Percentiles rank a stretch among this genome's conserved stretches.
Conservation (phyloP, 2,113 vertebrate genomes). For the Ictalurus punctatus region DNA sequence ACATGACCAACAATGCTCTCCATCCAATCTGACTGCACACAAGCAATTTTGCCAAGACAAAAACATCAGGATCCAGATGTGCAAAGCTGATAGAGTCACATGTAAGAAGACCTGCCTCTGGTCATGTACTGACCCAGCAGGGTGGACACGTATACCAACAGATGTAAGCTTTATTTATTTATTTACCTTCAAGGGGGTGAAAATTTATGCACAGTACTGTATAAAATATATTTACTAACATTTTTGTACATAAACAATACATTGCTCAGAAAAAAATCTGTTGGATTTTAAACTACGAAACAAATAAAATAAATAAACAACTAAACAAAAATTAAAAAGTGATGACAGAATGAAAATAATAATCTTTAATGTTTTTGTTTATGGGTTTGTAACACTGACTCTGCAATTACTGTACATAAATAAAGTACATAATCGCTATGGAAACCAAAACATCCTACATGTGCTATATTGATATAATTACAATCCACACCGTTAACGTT, state of each 20-base stretch:
- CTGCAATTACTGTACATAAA: not conserved
- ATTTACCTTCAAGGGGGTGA: not conserved
- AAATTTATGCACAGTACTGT: not conserved
- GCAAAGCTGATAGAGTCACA: not conserved
- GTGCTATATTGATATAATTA: not conserved
- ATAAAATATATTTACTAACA: not conserved
- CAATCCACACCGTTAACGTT: not conserved
- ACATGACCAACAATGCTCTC: not conserved
- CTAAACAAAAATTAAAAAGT: not conserved
- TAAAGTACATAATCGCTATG: not conserved
- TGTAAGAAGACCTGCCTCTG: not conserved
- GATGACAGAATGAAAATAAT: too few relatives aligned
- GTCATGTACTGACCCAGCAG: not conserved
- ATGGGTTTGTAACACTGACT: too few relatives aligned
- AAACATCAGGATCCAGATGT: not conserved
- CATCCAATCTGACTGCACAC: not conserved
- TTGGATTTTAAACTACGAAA: too few relatives aligned
- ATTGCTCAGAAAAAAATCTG: too few relatives aligned
- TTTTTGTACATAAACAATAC: not conserved
- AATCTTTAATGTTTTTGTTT: too few relatives aligned
- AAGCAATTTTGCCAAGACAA: not conserved
- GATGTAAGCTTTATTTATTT: too few relatives aligned
- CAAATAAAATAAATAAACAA: not conserved
- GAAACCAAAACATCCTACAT: not conserved
- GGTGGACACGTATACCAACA: not conserved